A percentile compares a stretch with the other conserved stretches of the same genome.
phyloP scores from a whole-genome alignment of 2,113 vertebrate species.

The Neopipo cinnamomea region DNA sequence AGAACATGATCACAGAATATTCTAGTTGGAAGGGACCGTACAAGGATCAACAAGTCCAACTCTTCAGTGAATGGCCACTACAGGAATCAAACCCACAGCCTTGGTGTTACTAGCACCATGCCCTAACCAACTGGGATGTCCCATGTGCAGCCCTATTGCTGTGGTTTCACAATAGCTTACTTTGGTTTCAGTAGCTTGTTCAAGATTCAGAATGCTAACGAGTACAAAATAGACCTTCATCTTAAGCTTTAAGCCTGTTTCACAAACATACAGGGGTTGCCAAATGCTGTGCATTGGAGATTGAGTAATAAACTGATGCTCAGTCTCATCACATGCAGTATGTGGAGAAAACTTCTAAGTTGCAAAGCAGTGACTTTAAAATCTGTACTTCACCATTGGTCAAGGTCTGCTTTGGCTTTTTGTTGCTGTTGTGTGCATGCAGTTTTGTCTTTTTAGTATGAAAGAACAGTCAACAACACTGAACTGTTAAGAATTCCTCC shows the following conservation, averaged over 20 bases:
- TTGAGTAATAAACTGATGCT: neutral
- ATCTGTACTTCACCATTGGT: neutral
- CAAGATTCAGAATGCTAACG: neutral
- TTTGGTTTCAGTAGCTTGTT: neutral
- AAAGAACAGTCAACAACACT: neutral
- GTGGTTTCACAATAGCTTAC: neutral
- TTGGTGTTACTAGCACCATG: neutral
- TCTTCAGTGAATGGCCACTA: neutral
- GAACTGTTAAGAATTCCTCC: neutral
- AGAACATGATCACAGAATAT: neutral
- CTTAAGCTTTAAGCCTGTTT: neutral
- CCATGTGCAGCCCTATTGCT: neutral
- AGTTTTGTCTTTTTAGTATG: neutral
- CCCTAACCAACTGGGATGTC: neutral
- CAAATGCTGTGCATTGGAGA: neutral
- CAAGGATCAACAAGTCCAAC: neutral
- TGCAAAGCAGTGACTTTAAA: neutral
- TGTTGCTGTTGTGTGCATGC: neutral
- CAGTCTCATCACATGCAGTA: rapidly evolving
- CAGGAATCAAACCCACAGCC: neutral
- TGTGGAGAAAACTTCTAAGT: neutral
- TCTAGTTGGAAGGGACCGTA: neutral
- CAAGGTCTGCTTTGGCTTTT: neutral
- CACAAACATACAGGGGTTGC: neutral
- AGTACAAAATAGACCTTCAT: neutral